Evolutionary conservation across 1,140 invertebrate genomes (phyloP), one percentile per base, ranked within the genome.

Genomic region (Octopus sinensis): DNA sequence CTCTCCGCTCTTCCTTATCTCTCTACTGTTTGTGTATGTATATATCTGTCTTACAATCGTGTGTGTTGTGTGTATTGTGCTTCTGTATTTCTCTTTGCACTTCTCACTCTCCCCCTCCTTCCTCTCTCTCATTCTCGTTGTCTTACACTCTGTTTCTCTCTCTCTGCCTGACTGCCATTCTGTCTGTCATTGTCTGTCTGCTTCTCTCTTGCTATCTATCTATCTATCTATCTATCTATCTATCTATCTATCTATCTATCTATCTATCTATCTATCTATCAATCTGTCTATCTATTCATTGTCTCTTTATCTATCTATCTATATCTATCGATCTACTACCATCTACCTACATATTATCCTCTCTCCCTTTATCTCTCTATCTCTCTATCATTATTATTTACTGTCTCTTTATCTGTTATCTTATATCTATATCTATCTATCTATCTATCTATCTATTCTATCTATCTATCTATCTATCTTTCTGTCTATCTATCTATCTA

Each of bases 401-500:
- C 56, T 54, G 7, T 10, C 17, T 71, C 23, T 13, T 76, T 12
- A 76, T n/a, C n/a, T n/a, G n/a, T n/a, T n/a, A n/a, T n/a, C n/a
- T n/a, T n/a, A n/a, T n/a, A n/a, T n/a, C n/a, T n/a, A 76, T 1
- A 53, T 73, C 43, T 4, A 17, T 53, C 80, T 62, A 62, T 62
- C 56, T 62, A 62, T 10, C 17, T 17, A 10, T 10, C 17, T 17
- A 10, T 10, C 17, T 3, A 10, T n/a, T 2, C 9, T 62, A 1
- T 62, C 56, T 43, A 43, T 43, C 30, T 43, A 43, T 1, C 30
- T 43, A 2, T 43, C 30, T 43, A 43, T 43, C 9, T 62, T 1
- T 62, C 56, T 62, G 17, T 62, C 77, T 78, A 51, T 78, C 77
- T 78, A 30, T 80, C 79, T 80, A 52, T 68, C 79, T 80, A 52